Evolutionary conservation across 1,140 invertebrate genomes (phyloP), one percentile per base, ranked within the genome.

Genomic region (Drosophila arawakana): DNA sequence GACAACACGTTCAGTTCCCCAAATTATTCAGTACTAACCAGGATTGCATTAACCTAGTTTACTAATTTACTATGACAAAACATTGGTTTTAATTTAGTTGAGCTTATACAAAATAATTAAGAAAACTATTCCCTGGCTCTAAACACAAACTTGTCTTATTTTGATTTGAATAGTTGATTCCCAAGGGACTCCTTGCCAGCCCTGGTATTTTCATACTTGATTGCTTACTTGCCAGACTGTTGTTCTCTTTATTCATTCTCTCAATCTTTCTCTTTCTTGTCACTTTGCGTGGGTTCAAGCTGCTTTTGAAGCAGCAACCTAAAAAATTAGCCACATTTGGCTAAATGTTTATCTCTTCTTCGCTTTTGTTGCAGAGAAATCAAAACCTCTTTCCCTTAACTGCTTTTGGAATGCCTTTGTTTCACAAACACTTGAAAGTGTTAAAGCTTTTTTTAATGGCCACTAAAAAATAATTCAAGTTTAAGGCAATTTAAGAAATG

Each of bases 281-380:
- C 39, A 15, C 37, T 8, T 30, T 3, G 6, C 50, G 35, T 37
- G n/a, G 25, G n/a, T 41, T 65, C 39, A 8, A 72, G 69, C 61
- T 54, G 57, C 55, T 66, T 55, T 59, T 52, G 35, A 37, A 34
- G 52, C 71, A 74, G 63, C 69, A 63, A 69, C 74, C 52, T 74
- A 58, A 58, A 69, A 74, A 77, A 74, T 74, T 69, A 71, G 58
- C 71, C 63, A 69, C 58, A 74, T 74, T 77, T 77, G 63, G 71
- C 75, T 59, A 69, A 69, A 77, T 68, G 63, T 66, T 73, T 61
- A 67, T 74, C 41, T 60, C 44, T 50, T 30, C 6, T 13, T 41
- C 18, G 9, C 50, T 50, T 7, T 46, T 18, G 34, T 7, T 35
- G 2, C 6, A 30, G 15, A 13, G 4, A 8, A 43, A 43, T 5